Base-by-base conservation (phyloP, 2,888 invertebrate species). In the Sclerodermus sp. region DNA sequence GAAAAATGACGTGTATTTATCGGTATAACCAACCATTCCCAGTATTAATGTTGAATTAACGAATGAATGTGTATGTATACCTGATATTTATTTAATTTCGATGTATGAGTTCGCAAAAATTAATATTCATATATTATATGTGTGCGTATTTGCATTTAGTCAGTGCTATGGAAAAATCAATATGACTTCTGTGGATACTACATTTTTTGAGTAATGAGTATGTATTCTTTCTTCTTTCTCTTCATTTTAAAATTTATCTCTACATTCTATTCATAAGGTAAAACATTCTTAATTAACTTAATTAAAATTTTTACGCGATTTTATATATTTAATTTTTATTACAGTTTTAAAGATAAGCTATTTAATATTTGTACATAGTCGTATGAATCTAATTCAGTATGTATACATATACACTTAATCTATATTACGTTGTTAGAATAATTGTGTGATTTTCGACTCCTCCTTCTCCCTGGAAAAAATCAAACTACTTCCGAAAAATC, bases 381-480 rank as follows among this genome's bases (percentile, higher is more conserved):
- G n/a, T n/a, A n/a, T n/a, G n/a, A n/a, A n/a, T n/a, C n/a, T n/a
- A n/a, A n/a, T n/a, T n/a, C n/a, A n/a, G n/a, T n/a, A n/a, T n/a
- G n/a, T n/a, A n/a, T n/a, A 43, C 12, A 10, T 8, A 18, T 12
- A 32, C 13, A 10, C n/a, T 17, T 16, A 32, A 43, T 43, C 16
- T 17, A 31, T 12, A 10, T 34, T 32, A 31, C 8, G 8, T 23
- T 23, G 23, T 23, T 23, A 23, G 23, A 5, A 23, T 23, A 23
- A 23, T 23, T 23, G 12, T 31, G 6, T 12, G 14, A 34, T 4
- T 34, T 6, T 34, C 34, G 12, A 34, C 52, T 62, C 51, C 50
- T 62, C 49, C 56, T 57, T 54, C 59, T 59, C 54, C 51, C 45
- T 45, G 42, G 34, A 1, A 38, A 42, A 51, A 39, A 34, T 38